Evolutionary conservation across 2,888 invertebrate genomes (phyloP).

Genomic region (Ommatoiulus sabulosus): DNA sequence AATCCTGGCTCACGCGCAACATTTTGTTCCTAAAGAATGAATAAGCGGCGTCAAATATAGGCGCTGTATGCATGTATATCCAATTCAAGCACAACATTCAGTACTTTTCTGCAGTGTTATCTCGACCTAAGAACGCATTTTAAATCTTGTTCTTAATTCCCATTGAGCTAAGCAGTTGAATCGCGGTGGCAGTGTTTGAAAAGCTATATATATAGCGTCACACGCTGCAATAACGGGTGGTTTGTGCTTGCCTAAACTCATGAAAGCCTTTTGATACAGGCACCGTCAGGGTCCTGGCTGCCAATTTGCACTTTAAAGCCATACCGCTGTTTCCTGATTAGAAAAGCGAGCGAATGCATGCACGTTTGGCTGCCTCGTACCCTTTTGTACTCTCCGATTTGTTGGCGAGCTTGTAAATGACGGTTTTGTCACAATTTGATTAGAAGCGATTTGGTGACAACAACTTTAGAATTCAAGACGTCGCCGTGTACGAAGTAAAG

Average conservation of each 20-base stretch:
- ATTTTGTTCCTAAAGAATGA: too few species aligned
- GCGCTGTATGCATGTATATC: too few species aligned
- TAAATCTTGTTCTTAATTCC: too few species aligned
- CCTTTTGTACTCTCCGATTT: not conserved
- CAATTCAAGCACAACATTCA: too few species aligned
- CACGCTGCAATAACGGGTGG: not conserved
- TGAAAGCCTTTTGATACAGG: not conserved
- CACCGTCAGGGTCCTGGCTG: not conserved
- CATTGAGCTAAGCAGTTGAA: too few species aligned
- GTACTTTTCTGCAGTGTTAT: too few species aligned
- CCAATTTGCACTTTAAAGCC: not conserved
- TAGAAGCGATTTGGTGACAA: slow-evolving; percentile 21
- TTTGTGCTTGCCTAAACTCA: not conserved
- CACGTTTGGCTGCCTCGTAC: not conserved
- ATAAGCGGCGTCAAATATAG: too few species aligned
- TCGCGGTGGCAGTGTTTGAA: too few species aligned
- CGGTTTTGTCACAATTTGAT: slow-evolving; percentile 33
- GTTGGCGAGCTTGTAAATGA: not conserved
- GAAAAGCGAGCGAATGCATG: not conserved
- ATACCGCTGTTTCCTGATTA: not conserved
- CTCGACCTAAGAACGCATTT: too few species aligned
- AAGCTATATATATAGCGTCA: not conserved
- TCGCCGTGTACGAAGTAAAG: not conserved
- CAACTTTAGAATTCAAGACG: not conserved
- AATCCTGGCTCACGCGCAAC: too few species aligned